Evolutionary conservation across 2,113 vertebrate genomes (phyloP), one percentile per base, ranked within the genome.

Genomic region (Tetrax tetrax): DNA sequence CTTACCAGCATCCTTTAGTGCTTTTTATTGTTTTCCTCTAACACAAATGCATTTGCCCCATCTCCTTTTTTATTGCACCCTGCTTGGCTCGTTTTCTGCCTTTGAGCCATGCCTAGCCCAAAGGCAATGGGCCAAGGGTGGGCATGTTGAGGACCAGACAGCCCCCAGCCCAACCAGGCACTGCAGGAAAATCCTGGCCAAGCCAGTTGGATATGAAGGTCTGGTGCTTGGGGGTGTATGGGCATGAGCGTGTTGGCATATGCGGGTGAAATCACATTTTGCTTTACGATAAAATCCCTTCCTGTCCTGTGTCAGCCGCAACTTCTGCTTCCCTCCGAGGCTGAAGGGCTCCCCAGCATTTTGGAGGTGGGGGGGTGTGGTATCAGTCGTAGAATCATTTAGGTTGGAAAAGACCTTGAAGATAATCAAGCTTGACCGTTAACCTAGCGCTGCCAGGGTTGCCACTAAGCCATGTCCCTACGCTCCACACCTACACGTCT

Each of bases 171-270:
- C 43, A n/a, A 54, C 31, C 53, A 69, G 59, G 25, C 19, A 29
- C 5, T 37, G 64, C 17, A 31, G 78, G 48, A 78, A 81, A 81
- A 65, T 38, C 54, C 64, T 84, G 82, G 60, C 64, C 69, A 37
- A 87, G 50, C 8, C 74, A 47, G 43, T 13, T 50, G 45, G 59
- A 56, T 29, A 20, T 0, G 0, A 38, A 8, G 7, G 7, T 33
- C 20, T 60, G 54, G n/a, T 54, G 47, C 18, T 71, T 50, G 37
- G 83, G n/a, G 87, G 38, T 4, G 1, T 1, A 7, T 50, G 56
- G 31, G 50, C 37, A 63, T 4, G 10, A 43, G 53, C 0, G 0
- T 10, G 24, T 63, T 38, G 37, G 47, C 6, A 16, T 54, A 60
- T 0, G 6, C 50, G 50, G 54, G 12, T 9, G 60, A 78, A 85